Conservation (phyloP, 2,888 invertebrate species). For the Syrista parreyssii region DNA sequence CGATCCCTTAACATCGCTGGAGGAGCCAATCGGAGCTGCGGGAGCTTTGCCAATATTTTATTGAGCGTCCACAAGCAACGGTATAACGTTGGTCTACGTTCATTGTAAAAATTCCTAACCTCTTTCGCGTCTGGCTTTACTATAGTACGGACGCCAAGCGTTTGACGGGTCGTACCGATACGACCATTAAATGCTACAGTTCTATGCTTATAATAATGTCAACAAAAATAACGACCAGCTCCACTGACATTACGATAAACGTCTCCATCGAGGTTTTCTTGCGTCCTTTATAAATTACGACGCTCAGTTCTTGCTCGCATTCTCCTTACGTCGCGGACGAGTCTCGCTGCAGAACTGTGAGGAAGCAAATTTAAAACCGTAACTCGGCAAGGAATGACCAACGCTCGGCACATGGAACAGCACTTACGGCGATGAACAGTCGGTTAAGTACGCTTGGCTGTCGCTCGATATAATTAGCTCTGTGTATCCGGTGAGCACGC, state of each 20-base stretch:
- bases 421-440: background rate
- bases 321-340: background rate
- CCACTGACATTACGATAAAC: background rate
- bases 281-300: background rate
- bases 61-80: background rate
- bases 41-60: background rate
- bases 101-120: background rate
- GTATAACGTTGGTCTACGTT: background rate
- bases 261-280: background rate
- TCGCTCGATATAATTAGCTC: background rate
- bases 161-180: background rate
- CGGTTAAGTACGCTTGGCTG: background rate
- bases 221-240: background rate
- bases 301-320: background rate
- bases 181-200: background rate
- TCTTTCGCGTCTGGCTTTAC: background rate
- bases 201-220: background rate
- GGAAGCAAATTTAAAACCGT: background rate
- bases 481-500: background rate
- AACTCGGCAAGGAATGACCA: background rate
- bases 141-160: background rate
- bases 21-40: background rate
- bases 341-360: background rate
- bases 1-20: background rate
- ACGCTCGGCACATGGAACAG: background rate